phyloP scores from a whole-genome alignment of 64 coral and sea anemone species.

The Dendrophyllia cribrosa region DNA sequence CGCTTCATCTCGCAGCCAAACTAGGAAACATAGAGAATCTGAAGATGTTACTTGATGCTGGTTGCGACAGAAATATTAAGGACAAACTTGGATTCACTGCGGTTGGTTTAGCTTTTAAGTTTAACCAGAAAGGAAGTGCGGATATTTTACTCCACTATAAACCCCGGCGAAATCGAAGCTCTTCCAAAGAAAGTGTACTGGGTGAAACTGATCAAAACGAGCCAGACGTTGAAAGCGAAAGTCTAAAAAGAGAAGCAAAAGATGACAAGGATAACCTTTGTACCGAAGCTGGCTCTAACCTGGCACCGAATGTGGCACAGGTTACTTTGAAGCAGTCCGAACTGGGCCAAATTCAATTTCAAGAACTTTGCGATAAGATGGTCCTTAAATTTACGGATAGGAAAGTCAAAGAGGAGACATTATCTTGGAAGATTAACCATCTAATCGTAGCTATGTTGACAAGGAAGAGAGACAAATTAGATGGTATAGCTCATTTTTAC shows the following conservation, averaged over 20 bases:
- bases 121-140: constrained; percentile 31
- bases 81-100: constrained; percentile 68
- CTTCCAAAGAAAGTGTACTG: not conserved
- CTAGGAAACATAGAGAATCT: constrained; percentile 41
- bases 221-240: not conserved
- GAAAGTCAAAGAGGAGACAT: not conserved
- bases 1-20: constrained; percentile 60
- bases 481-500: not conserved
- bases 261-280: not conserved
- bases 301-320: not conserved
- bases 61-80: constrained; percentile 54
- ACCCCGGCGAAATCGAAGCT: not conserved
- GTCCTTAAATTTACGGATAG: not conserved
- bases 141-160: constrained; percentile 55
- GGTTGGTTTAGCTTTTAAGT: constrained; percentile 43
- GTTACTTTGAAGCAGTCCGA: not conserved
- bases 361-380: not conserved
- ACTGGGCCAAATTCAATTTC: not conserved
- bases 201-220: not conserved
- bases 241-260: not conserved
- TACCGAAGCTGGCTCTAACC: not conserved
- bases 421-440: not conserved
- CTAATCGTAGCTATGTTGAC: not conserved
- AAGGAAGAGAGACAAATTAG: not conserved
- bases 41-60: constrained; percentile 30